Conservation (phyloP, 64 coral and sea anemone genomes). For the Trachythela sp. region DNA sequence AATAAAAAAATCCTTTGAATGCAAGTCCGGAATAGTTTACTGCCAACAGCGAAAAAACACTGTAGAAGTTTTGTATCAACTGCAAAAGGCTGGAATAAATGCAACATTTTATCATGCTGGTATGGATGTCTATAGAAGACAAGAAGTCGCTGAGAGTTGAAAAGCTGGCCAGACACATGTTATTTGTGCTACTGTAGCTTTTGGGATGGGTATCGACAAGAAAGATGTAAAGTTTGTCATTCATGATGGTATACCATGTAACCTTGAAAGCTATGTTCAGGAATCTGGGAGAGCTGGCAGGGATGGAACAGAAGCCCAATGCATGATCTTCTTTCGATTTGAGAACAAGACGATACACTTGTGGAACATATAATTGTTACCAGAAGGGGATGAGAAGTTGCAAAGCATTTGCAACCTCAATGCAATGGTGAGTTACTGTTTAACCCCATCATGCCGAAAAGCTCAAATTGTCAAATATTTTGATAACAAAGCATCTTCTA, state of each 20-base stretch:
- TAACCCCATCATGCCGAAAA: constrained; percentile 24
- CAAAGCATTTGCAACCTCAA: neutral
- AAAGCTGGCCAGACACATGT: constrained; percentile 15
- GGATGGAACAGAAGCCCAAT: constrained; percentile 23
- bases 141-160: constrained; percentile 21
- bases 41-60: constrained; percentile 45
- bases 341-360: constrained; percentile 54
- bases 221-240: constrained; percentile 52
- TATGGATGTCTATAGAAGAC: constrained; percentile 40
- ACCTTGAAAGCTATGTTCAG: constrained; percentile 40
- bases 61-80: constrained; percentile 31
- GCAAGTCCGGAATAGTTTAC: constrained; percentile 49
- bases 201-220: constrained; percentile 60
- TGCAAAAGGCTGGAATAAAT: constrained; percentile 37
- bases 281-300: constrained; percentile 43
- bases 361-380: constrained; percentile 13
- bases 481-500: neutral
- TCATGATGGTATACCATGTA: constrained; percentile 38
- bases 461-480: constrained; percentile 31
- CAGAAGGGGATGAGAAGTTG: constrained; percentile 25
- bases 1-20: neutral
- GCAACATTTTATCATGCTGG: constrained; percentile 5
- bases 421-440: constrained; percentile 52
- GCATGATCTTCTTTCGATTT: constrained; percentile 43
- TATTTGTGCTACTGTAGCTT: constrained; percentile 53